Evolutionary conservation across 1,140 invertebrate genomes (phyloP), one percentile per base, ranked within the genome.

Genomic region (Chironomus tepperi): DNA sequence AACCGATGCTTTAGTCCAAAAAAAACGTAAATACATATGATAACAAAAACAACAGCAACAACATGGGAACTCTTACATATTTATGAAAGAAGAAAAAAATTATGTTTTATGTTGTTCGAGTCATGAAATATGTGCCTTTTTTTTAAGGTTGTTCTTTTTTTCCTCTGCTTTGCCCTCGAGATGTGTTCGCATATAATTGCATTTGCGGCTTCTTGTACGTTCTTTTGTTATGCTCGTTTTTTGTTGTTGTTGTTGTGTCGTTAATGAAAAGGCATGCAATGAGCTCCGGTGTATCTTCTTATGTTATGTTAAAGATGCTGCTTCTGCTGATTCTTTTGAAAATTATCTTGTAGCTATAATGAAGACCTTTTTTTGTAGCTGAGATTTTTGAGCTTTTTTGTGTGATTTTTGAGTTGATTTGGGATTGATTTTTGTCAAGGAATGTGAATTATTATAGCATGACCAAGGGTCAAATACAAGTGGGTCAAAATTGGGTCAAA

Each of bases 301-400:
- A 34, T 57, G 47, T n/a, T 57, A n/a, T 57, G 47, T n/a, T 57
- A 34, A 34, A 34, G 47, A n/a, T 57, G 12, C 12, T 57, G 47
- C 12, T 57, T 12, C 12, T 57, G 47, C 47, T 57, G 47, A 57
- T 57, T 12, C 47, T 57, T 57, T 57, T 57, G 8, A 57, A 57
- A 57, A 57, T 57, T 57, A 57, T 57, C 47, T 57, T 57, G 47
- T 57, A 57, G 47, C 15, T 57, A 57, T 57, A 57, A 57, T 57
- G 47, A 57, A 57, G 47, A 57, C 47, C 47, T 57, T 57, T 57
- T 34, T 57, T 57, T 57, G 47, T 57, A 57, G 24, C 24, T 34
- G 24, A 5, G 24, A 34, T 34, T 34, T 34, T 34, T 34, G 24
- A 34, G 24, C 5, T 34, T 34, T 34, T 34, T 5, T 34, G 5